A percentile compares a stretch with the other conserved stretches of the same genome.
Conservation (phyloP, 1,140 invertebrate species). For the Nephila pilipes region DNA sequence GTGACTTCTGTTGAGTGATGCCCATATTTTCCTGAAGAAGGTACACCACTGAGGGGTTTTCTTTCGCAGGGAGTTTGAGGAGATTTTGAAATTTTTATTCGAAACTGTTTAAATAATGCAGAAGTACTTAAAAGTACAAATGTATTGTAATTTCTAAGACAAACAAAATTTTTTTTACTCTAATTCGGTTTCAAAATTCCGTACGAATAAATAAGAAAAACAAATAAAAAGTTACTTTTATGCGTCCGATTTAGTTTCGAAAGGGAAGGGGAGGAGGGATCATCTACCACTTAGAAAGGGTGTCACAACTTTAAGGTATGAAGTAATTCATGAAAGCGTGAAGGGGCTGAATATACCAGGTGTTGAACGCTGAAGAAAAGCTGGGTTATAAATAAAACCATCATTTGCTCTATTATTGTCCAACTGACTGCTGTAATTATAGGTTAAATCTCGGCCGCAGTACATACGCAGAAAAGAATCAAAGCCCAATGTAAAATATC, state of each 20-base stretch:
- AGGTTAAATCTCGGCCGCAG: not conserved
- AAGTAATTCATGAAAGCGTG: slow-evolving; percentile 48
- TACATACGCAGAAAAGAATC: slow-evolving; percentile 48
- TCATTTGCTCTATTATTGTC: slow-evolving; percentile 67
- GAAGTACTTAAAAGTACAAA: too few species aligned
- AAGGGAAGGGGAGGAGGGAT: not conserved
- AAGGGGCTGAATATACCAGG: slow-evolving; percentile 36
- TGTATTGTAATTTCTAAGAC: too few species aligned
- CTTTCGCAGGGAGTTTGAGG: too few species aligned
- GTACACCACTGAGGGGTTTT: too few species aligned
- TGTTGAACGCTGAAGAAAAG: slow-evolving; percentile 48
- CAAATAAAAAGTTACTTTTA: not conserved
- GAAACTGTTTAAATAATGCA: too few species aligned
- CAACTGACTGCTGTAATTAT: slow-evolving; percentile 41
- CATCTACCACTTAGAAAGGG: not conserved
- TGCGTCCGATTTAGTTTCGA: not conserved
- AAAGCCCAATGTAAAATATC: not conserved
- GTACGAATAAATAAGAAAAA: not conserved
- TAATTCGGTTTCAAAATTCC: too few species aligned
- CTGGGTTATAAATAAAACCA: slow-evolving; percentile 67
- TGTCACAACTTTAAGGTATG: not conserved
- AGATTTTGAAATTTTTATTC: too few species aligned
- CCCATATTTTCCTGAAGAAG: too few species aligned
- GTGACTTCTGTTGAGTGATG: too few species aligned
- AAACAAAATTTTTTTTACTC: too few species aligned